Base-by-base conservation (phyloP, 1,140 invertebrate genomes). In the Muscidifurax raptorellus region DNA sequence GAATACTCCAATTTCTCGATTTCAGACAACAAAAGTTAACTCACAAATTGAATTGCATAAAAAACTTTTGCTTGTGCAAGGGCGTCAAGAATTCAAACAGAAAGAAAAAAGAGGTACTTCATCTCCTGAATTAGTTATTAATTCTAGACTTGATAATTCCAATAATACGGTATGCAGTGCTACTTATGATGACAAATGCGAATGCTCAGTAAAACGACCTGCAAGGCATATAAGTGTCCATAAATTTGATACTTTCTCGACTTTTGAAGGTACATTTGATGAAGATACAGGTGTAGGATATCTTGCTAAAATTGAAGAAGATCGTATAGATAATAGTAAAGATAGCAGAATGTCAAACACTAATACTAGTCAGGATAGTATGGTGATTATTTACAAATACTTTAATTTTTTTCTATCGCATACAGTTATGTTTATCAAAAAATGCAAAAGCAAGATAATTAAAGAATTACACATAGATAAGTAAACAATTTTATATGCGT, bases 241-340 rank as follows among this genome's bases (percentile, higher is more conserved):
- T 18, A 92, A 90, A 52, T 91, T 92, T 84, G 91, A 93, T 66
- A 90, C 91, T 12, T 92, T 92, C 44, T 90, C 91, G 22, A 91
- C 90, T 22, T 90, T 93, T 86, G 91, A 90, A 69, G 90, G 89
- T 15, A 90, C 89, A 7, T 90, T 91, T 85, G 91, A 92, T 89
- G 91, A 91, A 72, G 91, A 90, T 28, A 88, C 90, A 10, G 90
- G 88, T 0, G 52, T 90, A 36, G 90, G 90, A 66, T 91, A 91
- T 85, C 85, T 92, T 78, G 88, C 88, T 27, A 89, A 88, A 28
- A 89, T 91, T 83, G 88, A 90, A 83, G 90, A 90, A 87, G 90
- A 90, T 84, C 83, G 88, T 69, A 77, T 87, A 36, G 89, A 89
- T 66, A 89, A 84, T 71, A 89, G 86, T 87, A 86, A 87, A 25